These are phyloP conservation scores for Epirrita christyi DNA, from an alignment of 2,888 invertebrate genomes.

Conservation along the genomic window DNA sequence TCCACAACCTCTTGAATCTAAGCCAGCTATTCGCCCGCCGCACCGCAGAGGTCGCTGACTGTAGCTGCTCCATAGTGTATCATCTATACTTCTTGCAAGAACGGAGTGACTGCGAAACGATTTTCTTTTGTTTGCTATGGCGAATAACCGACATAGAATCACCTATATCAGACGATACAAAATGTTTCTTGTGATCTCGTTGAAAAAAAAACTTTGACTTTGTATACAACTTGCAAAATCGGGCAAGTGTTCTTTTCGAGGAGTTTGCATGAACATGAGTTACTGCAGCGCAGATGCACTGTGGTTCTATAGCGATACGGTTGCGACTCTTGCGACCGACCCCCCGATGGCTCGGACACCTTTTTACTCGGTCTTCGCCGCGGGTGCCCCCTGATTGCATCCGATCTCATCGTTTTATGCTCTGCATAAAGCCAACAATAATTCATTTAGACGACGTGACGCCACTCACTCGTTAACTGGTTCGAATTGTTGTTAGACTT, in stretches of 20 bases:
- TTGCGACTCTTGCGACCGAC: conserved; percentile 69
- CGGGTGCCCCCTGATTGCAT: conserved; percentile 84
- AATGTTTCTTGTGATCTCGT: too few relatives aligned
- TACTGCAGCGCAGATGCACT: conserved; percentile 11
- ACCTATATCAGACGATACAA: too few relatives aligned
- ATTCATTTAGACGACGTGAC: conserved; percentile 84
- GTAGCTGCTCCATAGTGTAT: too few relatives aligned
- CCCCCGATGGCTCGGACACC: conserved; percentile 76
- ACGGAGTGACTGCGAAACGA: too few relatives aligned
- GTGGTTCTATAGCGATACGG: conserved; percentile 54
- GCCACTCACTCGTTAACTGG: conserved; percentile 82
- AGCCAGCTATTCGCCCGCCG: too few relatives aligned
- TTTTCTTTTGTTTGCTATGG: too few relatives aligned
- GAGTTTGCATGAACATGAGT: conserved; percentile 1
- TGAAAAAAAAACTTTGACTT: too few relatives aligned
- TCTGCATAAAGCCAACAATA: conserved; percentile 84
- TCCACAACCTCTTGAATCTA: too few relatives aligned
- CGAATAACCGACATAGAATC: too few relatives aligned
- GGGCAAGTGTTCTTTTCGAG: not conserved
- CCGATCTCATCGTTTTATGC: conserved; percentile 83
- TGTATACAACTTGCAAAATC: too few relatives aligned
- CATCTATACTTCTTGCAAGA: too few relatives aligned
- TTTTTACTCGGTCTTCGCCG: conserved; percentile 77
- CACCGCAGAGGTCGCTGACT: too few relatives aligned
- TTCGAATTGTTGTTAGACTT: conserved; percentile 64